Conservation (phyloP, 2,113 vertebrate species). For the Myrmecobius fasciatus region DNA sequence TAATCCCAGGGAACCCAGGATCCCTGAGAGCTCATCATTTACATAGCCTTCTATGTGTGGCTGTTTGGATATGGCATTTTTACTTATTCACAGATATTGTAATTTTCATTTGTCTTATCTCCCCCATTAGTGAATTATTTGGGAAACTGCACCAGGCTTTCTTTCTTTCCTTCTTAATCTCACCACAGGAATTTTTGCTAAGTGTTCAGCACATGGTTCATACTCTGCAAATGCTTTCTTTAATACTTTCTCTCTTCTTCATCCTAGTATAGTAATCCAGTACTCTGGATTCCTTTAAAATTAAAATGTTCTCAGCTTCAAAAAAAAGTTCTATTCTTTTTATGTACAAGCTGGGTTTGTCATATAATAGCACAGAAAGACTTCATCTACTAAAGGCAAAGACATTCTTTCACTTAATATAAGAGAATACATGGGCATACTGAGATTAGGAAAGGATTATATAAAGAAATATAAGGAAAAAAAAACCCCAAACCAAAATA, state of each 20-base stretch:
- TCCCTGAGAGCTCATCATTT: slow-evolving; percentile 33
- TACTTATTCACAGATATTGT: slow-evolving; percentile 34
- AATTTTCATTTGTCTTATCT: slow-evolving; percentile 24
- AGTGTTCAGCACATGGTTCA: not conserved
- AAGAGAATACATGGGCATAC: slow-evolving; percentile 4
- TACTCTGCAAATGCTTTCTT: slow-evolving; percentile 25
- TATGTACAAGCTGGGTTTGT: not conserved
- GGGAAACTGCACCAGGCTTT: slow-evolving; percentile 2
- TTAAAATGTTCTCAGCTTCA: slow-evolving; percentile 7
- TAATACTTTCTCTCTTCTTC: not conserved
- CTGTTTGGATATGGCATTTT: slow-evolving; percentile 21
- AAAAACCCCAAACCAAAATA: slow-evolving; percentile 37
- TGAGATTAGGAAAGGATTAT: not conserved
- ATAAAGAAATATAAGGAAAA: not conserved
- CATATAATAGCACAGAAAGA: slow-evolving; percentile 16
- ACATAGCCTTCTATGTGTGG: slow-evolving; percentile 42
- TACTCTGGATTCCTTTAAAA: slow-evolving; percentile 12
- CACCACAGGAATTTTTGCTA: not conserved
- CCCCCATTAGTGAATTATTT: slow-evolving; percentile 33
- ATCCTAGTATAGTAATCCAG: not conserved
- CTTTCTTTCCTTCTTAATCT: slow-evolving; percentile 1
- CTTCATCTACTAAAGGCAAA: not conserved
- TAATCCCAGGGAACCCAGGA: slow-evolving; percentile 62
- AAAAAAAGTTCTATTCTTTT: slow-evolving; percentile 9
- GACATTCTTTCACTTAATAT: slow-evolving; percentile 31